Evolutionary conservation across 2,888 invertebrate species (phyloP).

Genomic region (Ennomos quercinarius): DNA sequence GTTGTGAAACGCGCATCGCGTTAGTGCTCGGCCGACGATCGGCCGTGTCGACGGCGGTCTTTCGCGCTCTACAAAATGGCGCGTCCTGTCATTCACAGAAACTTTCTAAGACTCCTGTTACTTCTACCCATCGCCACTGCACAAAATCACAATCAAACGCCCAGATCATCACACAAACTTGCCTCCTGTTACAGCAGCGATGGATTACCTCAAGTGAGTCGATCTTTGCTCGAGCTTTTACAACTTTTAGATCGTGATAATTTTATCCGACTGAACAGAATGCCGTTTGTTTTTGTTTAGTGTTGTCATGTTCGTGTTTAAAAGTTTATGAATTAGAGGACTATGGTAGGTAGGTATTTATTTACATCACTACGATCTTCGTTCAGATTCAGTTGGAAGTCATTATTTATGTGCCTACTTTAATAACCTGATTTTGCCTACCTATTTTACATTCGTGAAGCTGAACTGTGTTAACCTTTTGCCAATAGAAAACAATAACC

Average conservation of each 20-base stretch:
- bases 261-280: conserved; percentile 52
- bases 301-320: conserved; percentile 15
- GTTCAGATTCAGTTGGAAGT: neutral
- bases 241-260: conserved; percentile 53
- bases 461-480: too few species aligned
- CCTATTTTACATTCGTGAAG: too few species aligned
- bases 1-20: conserved; percentile 74
- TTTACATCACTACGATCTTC: neutral
- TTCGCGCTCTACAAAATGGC: conserved; percentile 73
- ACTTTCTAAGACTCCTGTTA: conserved; percentile 61
- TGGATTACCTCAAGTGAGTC: conserved; percentile 74
- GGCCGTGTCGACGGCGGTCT: conserved; percentile 65
- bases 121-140: conserved; percentile 55
- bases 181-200: conserved; percentile 75
- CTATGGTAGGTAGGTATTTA: neutral
- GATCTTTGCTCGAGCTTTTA: conserved; percentile 43
- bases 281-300: conserved; percentile 54
- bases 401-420: neutral
- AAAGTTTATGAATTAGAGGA: conserved; percentile 6
- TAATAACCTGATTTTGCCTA: too few species aligned
- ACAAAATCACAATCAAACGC: conserved; percentile 70
- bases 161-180: conserved; percentile 68
- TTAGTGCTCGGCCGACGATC: conserved; percentile 76
- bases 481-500: too few species aligned
- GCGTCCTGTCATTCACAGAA: conserved; percentile 58